These are phyloP conservation scores for Psophia crepitans DNA, from an alignment of 2,113 vertebrate genomes.

Conservation along the genomic window DNA sequence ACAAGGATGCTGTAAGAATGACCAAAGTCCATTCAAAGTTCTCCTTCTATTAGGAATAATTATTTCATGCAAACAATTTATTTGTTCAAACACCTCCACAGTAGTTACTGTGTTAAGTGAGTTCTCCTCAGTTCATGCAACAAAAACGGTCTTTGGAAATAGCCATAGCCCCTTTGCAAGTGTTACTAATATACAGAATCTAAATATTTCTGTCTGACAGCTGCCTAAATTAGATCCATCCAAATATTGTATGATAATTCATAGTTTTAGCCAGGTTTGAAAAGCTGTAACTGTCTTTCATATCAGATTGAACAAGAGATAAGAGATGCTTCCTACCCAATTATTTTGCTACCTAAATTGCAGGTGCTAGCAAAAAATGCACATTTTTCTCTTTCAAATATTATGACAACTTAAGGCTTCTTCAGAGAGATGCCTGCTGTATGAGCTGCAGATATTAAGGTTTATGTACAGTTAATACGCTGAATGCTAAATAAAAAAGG, in stretches of 20 bases:
- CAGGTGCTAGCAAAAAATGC: constrained; percentile 2
- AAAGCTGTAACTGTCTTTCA: constrained; percentile 49
- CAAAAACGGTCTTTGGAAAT: neutral
- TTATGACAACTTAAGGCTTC: constrained; percentile 18
- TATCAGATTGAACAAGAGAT: neutral
- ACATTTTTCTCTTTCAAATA: constrained; percentile 24
- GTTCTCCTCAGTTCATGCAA: neutral
- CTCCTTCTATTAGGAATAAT: neutral
- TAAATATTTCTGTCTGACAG: constrained; percentile 9
- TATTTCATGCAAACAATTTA: neutral
- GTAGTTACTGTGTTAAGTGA: neutral
- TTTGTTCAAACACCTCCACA: neutral
- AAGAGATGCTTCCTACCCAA: constrained; percentile 13
- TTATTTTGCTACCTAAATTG: constrained; percentile 49
- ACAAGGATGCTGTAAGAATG: neutral
- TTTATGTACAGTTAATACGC: neutral
- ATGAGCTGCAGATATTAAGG: neutral
- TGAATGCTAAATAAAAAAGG: neutral
- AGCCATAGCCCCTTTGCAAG: neutral
- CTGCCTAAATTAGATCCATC: constrained; percentile 1
- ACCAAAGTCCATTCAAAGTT: neutral
- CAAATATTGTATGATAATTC: constrained; percentile 23
- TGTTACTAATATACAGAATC: neutral
- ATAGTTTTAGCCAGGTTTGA: constrained; percentile 35
- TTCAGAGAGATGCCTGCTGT: neutral